Evolutionary conservation across 2,888 invertebrate species (phyloP).

Genomic region (Acleris literana): DNA sequence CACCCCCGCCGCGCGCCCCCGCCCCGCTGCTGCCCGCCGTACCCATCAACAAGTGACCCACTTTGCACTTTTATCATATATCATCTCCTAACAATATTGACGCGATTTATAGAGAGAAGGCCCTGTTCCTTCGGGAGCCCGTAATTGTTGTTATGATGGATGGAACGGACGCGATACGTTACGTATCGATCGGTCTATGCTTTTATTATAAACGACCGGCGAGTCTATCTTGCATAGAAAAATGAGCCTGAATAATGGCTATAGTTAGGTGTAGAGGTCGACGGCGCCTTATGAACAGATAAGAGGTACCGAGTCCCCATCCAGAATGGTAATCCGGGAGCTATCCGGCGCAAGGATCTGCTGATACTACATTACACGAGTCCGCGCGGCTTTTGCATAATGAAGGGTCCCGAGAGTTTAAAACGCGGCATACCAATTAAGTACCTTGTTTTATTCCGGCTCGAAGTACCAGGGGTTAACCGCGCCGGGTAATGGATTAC

Average conservation of each 20-base stretch:
- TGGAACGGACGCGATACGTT: slow-evolving; percentile 27
- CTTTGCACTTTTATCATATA: slow-evolving; percentile 54
- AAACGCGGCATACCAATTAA: slow-evolving; percentile 26
- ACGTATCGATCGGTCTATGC: slow-evolving; percentile 30
- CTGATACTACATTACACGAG: slow-evolving; percentile 29
- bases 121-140: slow-evolving; percentile 12
- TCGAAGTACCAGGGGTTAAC: slow-evolving; percentile 26
- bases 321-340: slow-evolving; percentile 27
- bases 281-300: slow-evolving; percentile 21
- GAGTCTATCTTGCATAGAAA: slow-evolving; percentile 16
- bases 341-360: slow-evolving; percentile 7
- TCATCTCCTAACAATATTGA: slow-evolving; percentile 40
- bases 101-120: slow-evolving; percentile 17
- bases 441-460: slow-evolving; percentile 30
- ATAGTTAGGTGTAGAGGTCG: neutral
- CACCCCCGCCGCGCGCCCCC: slow-evolving; percentile 30
- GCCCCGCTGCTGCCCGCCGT: slow-evolving; percentile 42
- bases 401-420: slow-evolving; percentile 27
- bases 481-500: slow-evolving; percentile 28
- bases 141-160: slow-evolving; percentile 29
- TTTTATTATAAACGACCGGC: slow-evolving; percentile 26
- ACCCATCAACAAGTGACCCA: slow-evolving; percentile 58
- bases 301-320: slow-evolving; percentile 20
- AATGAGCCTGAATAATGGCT: slow-evolving; percentile 1
- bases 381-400: slow-evolving; percentile 31